phyloP scores from a whole-genome alignment of 2,113 vertebrate genomes.

The Tachycineta bicolor region DNA sequence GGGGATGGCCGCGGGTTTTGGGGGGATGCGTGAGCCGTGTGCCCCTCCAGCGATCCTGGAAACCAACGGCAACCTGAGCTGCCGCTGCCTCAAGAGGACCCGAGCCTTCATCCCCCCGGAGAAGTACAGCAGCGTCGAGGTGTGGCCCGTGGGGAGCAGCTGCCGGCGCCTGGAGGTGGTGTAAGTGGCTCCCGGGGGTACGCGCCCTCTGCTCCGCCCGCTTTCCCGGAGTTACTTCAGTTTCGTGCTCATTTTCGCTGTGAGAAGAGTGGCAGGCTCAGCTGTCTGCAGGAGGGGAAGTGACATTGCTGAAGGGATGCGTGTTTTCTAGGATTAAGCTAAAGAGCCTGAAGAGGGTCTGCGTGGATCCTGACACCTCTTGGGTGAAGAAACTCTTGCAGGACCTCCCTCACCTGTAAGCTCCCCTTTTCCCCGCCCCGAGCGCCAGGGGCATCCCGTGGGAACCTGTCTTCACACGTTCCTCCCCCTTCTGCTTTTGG shows the following conservation, averaged over 20 bases:
- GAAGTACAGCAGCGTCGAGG: not conserved
- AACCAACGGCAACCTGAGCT: slow-evolving; percentile 39
- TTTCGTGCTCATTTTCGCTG: rapidly evolving
- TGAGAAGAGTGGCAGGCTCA: rapidly evolving
- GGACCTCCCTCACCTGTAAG: slow-evolving; percentile 17
- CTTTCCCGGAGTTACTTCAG: rapidly evolving
- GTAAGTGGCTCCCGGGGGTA: not conserved
- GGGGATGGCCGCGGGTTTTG: rapidly evolving
- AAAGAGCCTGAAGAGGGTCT: not conserved
- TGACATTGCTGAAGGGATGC: rapidly evolving
- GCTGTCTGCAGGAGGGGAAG: not conserved
- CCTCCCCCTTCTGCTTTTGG: not conserved
- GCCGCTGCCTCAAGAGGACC: slow-evolving; percentile 48
- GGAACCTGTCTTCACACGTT: rapidly evolving
- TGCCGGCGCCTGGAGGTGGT: slow-evolving; percentile 48
- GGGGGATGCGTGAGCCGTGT: rapidly evolving
- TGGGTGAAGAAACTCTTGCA: slow-evolving; percentile 19
- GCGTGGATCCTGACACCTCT: not conserved
- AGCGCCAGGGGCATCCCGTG: rapidly evolving
- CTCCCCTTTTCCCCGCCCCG: rapidly evolving
- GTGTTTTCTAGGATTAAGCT: slow-evolving; percentile 33
- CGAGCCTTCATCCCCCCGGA: not conserved
- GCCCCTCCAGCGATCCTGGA: slow-evolving; percentile 23
- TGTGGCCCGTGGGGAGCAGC: slow-evolving; percentile 43
- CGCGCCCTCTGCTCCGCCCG: rapidly evolving